These are phyloP conservation scores for Coptotermes formosanus DNA, from an alignment of 1,140 invertebrate species.

Conservation along the genomic window DNA sequence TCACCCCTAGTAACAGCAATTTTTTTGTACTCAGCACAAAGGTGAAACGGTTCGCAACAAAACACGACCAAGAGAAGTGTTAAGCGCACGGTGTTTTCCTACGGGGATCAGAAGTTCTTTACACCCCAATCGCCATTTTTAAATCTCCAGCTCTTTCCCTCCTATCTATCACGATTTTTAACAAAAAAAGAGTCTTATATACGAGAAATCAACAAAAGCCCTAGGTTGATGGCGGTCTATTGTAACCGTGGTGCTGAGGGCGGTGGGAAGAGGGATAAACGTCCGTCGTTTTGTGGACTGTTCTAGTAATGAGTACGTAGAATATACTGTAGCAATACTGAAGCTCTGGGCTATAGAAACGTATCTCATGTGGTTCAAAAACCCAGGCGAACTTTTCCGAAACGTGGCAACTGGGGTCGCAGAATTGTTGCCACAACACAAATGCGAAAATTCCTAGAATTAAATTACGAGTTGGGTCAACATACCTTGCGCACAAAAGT, in stretches of 20 bases:
- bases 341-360: background rate
- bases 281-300: background rate
- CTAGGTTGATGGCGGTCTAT: background rate
- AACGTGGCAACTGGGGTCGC: background rate
- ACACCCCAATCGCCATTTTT: background rate
- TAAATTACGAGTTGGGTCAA: background rate
- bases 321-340: too few relatives aligned
- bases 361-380: background rate
- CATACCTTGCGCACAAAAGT: background rate
- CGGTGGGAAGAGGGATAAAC: background rate
- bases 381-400: background rate
- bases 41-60: background rate
- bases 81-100: background rate
- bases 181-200: background rate
- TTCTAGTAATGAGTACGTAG: background rate
- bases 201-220: background rate
- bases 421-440: background rate
- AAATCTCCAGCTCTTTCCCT: background rate
- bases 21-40: background rate
- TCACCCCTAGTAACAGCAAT: background rate
- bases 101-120: background rate
- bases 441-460: background rate
- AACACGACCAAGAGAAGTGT: background rate
- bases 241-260: background rate
- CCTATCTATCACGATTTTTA: background rate